phyloP scores from a whole-genome alignment of 2,888 invertebrate species.

The Anticlea derivata region DNA sequence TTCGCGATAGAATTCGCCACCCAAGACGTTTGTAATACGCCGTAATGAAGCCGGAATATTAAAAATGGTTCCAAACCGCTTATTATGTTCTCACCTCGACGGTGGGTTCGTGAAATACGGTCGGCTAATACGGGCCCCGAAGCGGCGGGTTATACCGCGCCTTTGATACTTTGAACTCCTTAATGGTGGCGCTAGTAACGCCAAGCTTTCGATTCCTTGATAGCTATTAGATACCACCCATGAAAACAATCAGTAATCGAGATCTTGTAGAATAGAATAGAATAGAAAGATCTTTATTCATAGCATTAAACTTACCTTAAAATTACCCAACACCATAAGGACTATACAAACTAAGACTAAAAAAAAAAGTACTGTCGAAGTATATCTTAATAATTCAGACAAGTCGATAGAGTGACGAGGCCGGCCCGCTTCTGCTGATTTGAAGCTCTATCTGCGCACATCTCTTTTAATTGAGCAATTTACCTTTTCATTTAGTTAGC shows the following conservation, averaged over 20 bases:
- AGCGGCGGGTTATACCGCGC: slow-evolving; percentile 46
- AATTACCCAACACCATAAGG: too few species aligned
- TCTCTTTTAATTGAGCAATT: slow-evolving; percentile 27
- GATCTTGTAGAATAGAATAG: too few species aligned
- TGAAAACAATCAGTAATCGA: slow-evolving; percentile 25
- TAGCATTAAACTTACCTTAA: too few species aligned
- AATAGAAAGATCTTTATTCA: too few species aligned
- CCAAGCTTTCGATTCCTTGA: slow-evolving; percentile 26
- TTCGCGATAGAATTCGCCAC: slow-evolving; percentile 83
- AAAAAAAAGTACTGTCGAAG: too few species aligned
- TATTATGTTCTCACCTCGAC: slow-evolving; percentile 83
- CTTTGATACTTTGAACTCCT: slow-evolving; percentile 45
- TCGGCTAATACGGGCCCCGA: slow-evolving; percentile 72
- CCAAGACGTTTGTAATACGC: slow-evolving; percentile 83
- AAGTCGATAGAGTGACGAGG: slow-evolving; percentile 6
- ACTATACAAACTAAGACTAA: too few species aligned
- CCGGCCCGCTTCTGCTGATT: slow-evolving; percentile 7
- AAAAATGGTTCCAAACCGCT: slow-evolving; percentile 81
- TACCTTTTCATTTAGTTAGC: slow-evolving; percentile 22
- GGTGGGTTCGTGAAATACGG: slow-evolving; percentile 78
- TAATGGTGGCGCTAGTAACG: slow-evolving; percentile 64
- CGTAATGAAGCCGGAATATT: slow-evolving; percentile 83
- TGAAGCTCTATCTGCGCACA: slow-evolving; percentile 14
- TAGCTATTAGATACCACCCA: slow-evolving; percentile 36
- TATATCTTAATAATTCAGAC: slow-evolving; percentile 13